A percentile compares a stretch with the other conserved stretches of the same genome.
phyloP scores from a whole-genome alignment of 2,888 invertebrate species.

The Parapristionchus giblindavisi region DNA sequence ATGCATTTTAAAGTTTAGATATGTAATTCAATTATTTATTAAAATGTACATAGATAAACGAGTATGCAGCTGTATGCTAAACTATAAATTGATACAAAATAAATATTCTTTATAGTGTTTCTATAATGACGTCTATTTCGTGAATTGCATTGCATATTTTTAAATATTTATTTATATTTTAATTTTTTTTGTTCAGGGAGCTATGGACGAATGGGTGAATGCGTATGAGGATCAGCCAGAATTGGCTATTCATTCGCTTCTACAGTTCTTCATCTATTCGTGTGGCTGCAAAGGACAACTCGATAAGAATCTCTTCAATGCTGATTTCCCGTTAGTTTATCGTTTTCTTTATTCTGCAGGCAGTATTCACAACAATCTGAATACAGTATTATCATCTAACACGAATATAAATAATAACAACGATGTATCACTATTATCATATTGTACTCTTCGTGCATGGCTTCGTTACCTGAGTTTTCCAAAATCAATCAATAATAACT shows the following conservation, averaged over 20 bases:
- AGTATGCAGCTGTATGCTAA: too few relatives aligned
- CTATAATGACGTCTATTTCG: too few relatives aligned
- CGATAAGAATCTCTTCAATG: slow-evolving; percentile 59
- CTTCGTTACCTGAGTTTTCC: too few relatives aligned
- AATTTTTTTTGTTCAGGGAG: slow-evolving; percentile 40
- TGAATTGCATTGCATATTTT: too few relatives aligned
- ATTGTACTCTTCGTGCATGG: too few relatives aligned
- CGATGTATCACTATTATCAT: too few relatives aligned
- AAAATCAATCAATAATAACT: slow-evolving; percentile 13
- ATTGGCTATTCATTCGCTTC: slow-evolving; percentile 87
- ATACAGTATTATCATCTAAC: too few relatives aligned
- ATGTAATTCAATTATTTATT: not conserved
- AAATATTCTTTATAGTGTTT: too few relatives aligned
- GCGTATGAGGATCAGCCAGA: slow-evolving; percentile 87
- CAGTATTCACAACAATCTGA: not conserved
- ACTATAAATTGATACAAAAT: too few relatives aligned
- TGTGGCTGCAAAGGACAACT: slow-evolving; percentile 95
- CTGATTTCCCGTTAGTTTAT: slow-evolving; percentile 49
- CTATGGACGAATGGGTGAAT: slow-evolving; percentile 96
- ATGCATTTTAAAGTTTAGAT: not conserved
- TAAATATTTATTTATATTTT: too few relatives aligned
- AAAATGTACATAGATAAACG: too few relatives aligned
- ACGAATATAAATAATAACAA: too few relatives aligned
- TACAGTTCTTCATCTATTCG: slow-evolving; percentile 84
- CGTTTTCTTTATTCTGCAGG: not conserved